These are phyloP conservation scores for Brachyrhaphis roseni DNA, from an alignment of 2,797 vertebrate species.

Conservation along the genomic window DNA sequence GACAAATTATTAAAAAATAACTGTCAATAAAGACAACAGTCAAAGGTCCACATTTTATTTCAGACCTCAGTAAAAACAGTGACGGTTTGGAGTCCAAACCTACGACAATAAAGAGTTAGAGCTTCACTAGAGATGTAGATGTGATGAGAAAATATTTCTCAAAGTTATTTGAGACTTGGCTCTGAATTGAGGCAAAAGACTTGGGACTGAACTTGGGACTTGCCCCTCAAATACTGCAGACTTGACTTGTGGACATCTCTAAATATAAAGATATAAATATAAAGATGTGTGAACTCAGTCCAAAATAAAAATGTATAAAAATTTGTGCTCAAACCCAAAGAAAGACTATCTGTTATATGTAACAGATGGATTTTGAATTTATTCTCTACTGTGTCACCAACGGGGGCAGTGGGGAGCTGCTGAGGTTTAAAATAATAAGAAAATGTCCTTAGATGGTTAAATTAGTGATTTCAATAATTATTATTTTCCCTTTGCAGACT, in stretches of 20 bases:
- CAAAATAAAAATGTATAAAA: not conserved
- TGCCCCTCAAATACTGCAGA: not conserved
- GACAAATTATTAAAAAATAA: no score
- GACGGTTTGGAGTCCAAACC: not conserved
- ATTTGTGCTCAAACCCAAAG: not conserved
- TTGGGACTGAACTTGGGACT: not conserved
- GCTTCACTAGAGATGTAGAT: not conserved
- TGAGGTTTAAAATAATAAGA: constrained; percentile 40
- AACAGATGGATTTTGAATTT: constrained; percentile 61
- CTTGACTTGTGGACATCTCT: not conserved
- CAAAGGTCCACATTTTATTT: no score
- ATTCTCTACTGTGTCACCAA: constrained; percentile 56
- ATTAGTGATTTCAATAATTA: constrained; percentile 62
- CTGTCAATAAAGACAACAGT: no score
- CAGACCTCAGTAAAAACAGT: no score
- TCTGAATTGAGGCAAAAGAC: not conserved
- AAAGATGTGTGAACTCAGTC: not conserved
- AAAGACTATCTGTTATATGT: constrained; percentile 45
- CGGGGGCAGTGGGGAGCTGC: constrained; percentile 34
- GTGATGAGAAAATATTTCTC: not conserved
- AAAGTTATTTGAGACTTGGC: not conserved
- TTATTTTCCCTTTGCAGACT: constrained; percentile 6
- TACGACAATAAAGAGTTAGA: not conserved
- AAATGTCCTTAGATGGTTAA: constrained; percentile 39
- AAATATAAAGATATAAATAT: not conserved